Conservation (phyloP, 2,797 vertebrate genomes). For the Botia almorhae region DNA sequence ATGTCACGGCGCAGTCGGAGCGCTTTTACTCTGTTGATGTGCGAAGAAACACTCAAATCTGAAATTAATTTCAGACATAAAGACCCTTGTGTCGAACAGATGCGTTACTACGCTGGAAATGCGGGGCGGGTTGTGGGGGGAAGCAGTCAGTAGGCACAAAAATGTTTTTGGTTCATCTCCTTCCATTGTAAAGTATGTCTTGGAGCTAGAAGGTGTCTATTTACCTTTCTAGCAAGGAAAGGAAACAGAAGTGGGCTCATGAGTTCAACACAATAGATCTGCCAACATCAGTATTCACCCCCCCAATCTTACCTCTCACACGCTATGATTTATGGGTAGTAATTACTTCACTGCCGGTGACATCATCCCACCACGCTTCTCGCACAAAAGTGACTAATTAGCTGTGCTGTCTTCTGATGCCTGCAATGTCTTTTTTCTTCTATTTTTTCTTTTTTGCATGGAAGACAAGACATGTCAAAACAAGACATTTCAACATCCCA, state of each 20-base stretch:
- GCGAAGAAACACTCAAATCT: not conserved
- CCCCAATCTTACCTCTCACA: conserved; percentile 51
- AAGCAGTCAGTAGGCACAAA: not conserved
- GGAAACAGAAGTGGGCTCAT: conserved; percentile 35
- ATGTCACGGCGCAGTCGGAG: conserved; percentile 27
- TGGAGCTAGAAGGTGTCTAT: conserved; percentile 44
- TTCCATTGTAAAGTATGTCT: conserved; percentile 28
- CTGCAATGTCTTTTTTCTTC: conserved; percentile 47
- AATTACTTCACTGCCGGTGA: conserved; percentile 62
- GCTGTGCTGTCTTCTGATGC: conserved; percentile 76
- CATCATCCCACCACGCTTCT: conserved; percentile 58
- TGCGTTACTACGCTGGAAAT: conserved; percentile 6
- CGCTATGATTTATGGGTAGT: conserved; percentile 63
- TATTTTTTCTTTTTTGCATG: conserved; percentile 27
- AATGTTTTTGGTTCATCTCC: conserved; percentile 22
- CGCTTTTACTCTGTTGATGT: conserved; percentile 18
- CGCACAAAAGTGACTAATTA: conserved; percentile 76
- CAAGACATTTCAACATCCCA: conserved; percentile 56
- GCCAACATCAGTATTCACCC: conserved; percentile 36
- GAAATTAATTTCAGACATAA: conserved; percentile 23
- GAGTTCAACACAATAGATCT: conserved; percentile 48
- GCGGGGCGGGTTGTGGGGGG: not conserved
- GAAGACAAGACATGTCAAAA: conserved; percentile 52
- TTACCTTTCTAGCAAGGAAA: conserved; percentile 41
- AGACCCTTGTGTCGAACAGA: conserved; percentile 32